Evolutionary conservation across 2,888 invertebrate species (phyloP).

Genomic region (Apodemia duryi): DNA sequence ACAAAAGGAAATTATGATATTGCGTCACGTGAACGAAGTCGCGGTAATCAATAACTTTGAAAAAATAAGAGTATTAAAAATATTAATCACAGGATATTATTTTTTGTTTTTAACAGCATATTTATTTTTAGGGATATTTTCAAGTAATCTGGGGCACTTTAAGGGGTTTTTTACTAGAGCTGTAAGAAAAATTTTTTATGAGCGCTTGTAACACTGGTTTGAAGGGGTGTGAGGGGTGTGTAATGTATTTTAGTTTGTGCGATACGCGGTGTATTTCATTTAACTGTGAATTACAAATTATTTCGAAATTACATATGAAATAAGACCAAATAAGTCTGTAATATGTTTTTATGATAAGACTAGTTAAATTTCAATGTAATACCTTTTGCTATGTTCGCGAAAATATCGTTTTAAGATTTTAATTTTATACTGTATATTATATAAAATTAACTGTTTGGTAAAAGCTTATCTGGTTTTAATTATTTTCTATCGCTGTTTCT

Average conservation of each 20-base stretch:
- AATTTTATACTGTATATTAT: constrained; percentile 1
- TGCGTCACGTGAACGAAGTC: too few species aligned
- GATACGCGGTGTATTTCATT: constrained; percentile 38
- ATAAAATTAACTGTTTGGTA: not conserved
- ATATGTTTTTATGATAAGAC: not conserved
- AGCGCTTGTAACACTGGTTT: constrained; percentile 28
- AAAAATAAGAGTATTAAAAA: too few species aligned
- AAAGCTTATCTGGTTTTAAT: not conserved
- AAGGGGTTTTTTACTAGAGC: too few species aligned
- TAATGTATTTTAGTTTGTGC: constrained; percentile 42
- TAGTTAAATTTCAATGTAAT: not conserved
- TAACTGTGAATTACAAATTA: constrained; percentile 47
- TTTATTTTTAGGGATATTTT: too few species aligned
- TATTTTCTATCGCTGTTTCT: not conserved
- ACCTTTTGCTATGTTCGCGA: not conserved
- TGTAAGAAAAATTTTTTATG: too few species aligned
- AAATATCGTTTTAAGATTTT: not conserved
- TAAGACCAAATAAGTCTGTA: not conserved
- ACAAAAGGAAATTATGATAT: too few species aligned
- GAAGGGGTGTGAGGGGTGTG: constrained; percentile 40
- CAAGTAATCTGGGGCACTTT: too few species aligned
- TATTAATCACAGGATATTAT: too few species aligned
- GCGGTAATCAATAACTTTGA: too few species aligned
- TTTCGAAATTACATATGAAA: constrained; percentile 20
- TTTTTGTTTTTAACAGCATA: too few species aligned